These are phyloP conservation scores for Solenodon paradoxus DNA, from an alignment of 2,113 vertebrate genomes.

Conservation along the genomic window DNA sequence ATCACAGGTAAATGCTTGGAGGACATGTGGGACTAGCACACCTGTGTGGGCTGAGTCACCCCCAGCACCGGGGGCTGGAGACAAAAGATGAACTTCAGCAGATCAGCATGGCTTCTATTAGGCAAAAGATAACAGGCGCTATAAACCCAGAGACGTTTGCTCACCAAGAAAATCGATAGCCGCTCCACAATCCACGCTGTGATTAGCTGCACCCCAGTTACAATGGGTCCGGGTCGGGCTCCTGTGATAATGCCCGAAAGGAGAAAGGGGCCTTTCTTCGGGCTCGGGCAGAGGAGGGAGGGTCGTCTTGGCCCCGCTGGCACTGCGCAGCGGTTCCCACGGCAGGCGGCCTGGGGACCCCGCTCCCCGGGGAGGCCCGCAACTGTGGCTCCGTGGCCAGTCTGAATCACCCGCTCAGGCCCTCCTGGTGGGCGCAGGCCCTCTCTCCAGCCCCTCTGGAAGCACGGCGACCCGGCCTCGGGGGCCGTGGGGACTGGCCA, in stretches of 20 bases:
- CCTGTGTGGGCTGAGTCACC: accelerated
- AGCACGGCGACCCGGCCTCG: too few species aligned
- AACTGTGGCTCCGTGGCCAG: accelerated
- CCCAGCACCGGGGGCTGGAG: background rate
- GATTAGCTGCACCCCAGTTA: background rate
- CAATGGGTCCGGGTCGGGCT: background rate
- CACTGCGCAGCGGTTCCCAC: accelerated
- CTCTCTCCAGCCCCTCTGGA: too few species aligned
- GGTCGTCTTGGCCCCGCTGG: accelerated
- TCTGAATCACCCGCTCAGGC: accelerated
- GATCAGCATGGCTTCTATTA: conserved; percentile 85
- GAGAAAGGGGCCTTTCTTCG: background rate
- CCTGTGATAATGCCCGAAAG: background rate
- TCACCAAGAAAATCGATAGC: conserved; percentile 70
- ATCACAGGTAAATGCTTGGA: too few species aligned
- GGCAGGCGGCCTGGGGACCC: accelerated
- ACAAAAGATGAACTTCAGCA: conserved; percentile 89
- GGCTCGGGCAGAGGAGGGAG: background rate
- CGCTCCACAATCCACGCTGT: conserved; percentile 47
- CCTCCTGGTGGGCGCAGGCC: too few species aligned
- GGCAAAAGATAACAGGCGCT: conserved; percentile 84
- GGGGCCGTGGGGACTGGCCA: too few species aligned
- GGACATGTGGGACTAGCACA: accelerated
- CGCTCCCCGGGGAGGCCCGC: accelerated
- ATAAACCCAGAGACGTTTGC: conserved; percentile 75